phyloP scores from a whole-genome alignment of 2,888 invertebrate genomes.

The Antheraea assamensis region DNA sequence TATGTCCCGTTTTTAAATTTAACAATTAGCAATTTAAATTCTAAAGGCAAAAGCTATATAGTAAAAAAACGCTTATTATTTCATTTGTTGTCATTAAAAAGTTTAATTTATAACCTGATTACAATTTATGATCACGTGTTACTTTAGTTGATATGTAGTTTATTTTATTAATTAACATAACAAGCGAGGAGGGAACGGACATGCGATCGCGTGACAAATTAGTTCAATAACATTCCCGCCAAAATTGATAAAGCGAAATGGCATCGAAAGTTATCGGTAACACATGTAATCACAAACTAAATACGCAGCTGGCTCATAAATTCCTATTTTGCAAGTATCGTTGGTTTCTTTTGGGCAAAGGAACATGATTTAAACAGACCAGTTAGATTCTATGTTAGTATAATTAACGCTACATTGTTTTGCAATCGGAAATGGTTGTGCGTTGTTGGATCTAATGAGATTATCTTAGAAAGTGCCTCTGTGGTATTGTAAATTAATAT shows the following conservation, averaged over 20 bases:
- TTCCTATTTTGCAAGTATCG: constrained; percentile 50
- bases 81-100: neutral
- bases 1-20: too few relatives aligned
- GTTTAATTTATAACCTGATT: neutral
- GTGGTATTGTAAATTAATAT: neutral
- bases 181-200: constrained; percentile 28
- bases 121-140: constrained; percentile 9
- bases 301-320: constrained; percentile 52
- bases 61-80: too few relatives aligned
- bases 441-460: constrained; percentile 48
- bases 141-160: neutral
- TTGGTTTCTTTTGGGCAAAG: constrained; percentile 55
- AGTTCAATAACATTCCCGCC: constrained; percentile 55
- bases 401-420: constrained; percentile 62
- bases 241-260: constrained; percentile 62
- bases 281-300: constrained; percentile 40
- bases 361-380: constrained; percentile 56
- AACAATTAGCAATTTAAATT: too few relatives aligned
- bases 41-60: too few relatives aligned
- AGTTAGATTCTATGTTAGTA: constrained; percentile 46
- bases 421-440: constrained; percentile 53
- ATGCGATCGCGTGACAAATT: constrained; percentile 61
- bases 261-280: constrained; percentile 58
- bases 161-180: constrained; percentile 21
- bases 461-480: constrained; percentile 46